Percentiles rank a stretch among this genome's conserved stretches.
Conservation (phyloP, 2,888 invertebrate species). For the Drosophila infuscata region DNA sequence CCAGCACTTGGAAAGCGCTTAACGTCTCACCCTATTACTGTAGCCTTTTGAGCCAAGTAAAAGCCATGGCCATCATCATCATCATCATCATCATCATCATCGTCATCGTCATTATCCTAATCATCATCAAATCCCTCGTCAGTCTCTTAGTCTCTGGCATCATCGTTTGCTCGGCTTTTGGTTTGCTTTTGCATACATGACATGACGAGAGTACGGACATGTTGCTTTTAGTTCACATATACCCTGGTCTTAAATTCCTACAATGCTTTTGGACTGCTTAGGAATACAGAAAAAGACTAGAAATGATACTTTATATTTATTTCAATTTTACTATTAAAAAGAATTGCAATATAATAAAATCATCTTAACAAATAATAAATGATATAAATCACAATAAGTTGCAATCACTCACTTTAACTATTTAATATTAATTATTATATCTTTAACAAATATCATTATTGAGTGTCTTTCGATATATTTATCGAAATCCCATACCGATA, state of each 20-base stretch:
- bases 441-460: background rate
- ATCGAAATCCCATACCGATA: background rate
- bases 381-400: background rate
- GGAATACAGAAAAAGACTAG: too few species aligned
- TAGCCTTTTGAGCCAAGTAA: slow-evolving; percentile 26
- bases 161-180: slow-evolving; percentile 31
- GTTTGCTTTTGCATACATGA: slow-evolving; percentile 45
- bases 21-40: slow-evolving; percentile 24
- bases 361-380: background rate
- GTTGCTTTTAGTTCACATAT: slow-evolving; percentile 12
- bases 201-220: slow-evolving; percentile 8
- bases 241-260: slow-evolving; percentile 29
- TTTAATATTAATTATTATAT: background rate
- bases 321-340: background rate
- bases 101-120: slow-evolving; percentile 15
- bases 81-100: slow-evolving; percentile 14
- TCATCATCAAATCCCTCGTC: slow-evolving; percentile 53
- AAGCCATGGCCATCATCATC: slow-evolving; percentile 32
- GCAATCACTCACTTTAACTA: background rate
- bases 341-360: background rate
- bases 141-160: slow-evolving; percentile 39
- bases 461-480: background rate
- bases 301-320: background rate
- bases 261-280: background rate
- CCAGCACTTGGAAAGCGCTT: slow-evolving; percentile 53